A percentile compares a stretch with the other conserved stretches of the same genome.
phyloP scores from a whole-genome alignment of 1,140 invertebrate genomes.

The Epicauta chinensis region DNA sequence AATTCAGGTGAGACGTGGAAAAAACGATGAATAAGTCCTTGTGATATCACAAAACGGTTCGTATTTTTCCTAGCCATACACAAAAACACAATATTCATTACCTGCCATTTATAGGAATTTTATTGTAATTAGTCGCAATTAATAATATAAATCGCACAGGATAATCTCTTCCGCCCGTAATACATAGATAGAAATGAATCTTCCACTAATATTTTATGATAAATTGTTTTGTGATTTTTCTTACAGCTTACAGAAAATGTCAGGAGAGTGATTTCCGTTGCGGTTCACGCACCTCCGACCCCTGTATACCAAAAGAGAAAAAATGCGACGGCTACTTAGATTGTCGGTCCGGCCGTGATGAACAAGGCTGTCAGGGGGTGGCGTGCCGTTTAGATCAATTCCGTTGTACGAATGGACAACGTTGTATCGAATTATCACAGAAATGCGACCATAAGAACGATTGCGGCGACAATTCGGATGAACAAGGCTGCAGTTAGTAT shows the following conservation, averaged over 20 bases:
- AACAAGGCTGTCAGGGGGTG: constrained; percentile 68
- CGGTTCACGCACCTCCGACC: constrained; percentile 52
- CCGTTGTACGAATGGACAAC: constrained; percentile 73
- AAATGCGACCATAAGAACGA: constrained; percentile 88
- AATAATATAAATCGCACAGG: too few species aligned
- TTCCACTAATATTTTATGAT: too few species aligned
- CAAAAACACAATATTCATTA: too few species aligned
- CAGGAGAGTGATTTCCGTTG: constrained; percentile 78
- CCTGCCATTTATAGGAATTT: too few species aligned
- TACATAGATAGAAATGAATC: too few species aligned
- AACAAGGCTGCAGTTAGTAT: constrained; percentile 74
- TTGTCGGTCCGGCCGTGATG: constrained; percentile 81
- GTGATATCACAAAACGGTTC: too few species aligned
- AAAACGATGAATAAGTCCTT: too few species aligned
- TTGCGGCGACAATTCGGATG: constrained; percentile 85
- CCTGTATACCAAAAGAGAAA: constrained; percentile 80
- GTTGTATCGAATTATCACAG: constrained; percentile 72
- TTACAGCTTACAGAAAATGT: constrained; percentile 78
- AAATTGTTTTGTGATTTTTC: background rate
- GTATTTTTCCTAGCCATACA: too few species aligned
- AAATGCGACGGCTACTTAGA: constrained; percentile 85
- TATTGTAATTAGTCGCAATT: too few species aligned
- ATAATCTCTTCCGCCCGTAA: too few species aligned
- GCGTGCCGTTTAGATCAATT: constrained; percentile 83
- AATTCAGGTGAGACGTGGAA: too few species aligned